Percentiles rank a stretch among this genome's conserved stretches.
Evolutionary conservation across 2,888 invertebrate species (phyloP).

Genomic region (Drosophila lutescens): DNA sequence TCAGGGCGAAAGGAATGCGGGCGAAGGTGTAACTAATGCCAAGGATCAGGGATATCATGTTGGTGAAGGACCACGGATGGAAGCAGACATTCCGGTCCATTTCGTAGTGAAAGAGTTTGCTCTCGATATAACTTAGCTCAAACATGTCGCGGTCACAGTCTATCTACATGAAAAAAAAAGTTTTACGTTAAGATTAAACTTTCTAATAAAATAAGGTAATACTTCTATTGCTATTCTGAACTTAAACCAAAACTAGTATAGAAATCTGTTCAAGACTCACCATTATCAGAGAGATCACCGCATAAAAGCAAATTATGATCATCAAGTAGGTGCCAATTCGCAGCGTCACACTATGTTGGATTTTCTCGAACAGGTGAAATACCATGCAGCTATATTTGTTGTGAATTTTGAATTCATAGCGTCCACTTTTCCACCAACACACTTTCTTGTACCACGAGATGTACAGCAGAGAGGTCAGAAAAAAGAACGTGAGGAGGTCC

Average conservation of each 20-base stretch:
- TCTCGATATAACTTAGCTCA: conserved; percentile 39
- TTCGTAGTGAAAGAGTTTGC: conserved; percentile 51
- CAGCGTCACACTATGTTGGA: neutral
- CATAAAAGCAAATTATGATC: neutral
- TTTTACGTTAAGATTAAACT: too few relatives aligned
- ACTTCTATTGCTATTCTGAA: too few relatives aligned
- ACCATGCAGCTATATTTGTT: neutral
- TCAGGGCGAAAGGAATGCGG: conserved; percentile 92
- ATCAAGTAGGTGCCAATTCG: neutral
- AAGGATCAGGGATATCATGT: conserved; percentile 84
- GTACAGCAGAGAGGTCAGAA: neutral
- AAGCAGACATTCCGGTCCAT: conserved; percentile 61
- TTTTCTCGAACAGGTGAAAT: neutral
- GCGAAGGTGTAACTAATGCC: conserved; percentile 92
- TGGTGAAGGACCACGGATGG: conserved; percentile 62
- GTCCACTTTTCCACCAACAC: neutral
- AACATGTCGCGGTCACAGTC: conserved; percentile 39
- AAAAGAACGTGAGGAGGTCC: neutral
- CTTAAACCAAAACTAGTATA: neutral
- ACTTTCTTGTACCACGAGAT: neutral
- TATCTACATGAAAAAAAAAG: neutral
- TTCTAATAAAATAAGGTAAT: too few relatives aligned
- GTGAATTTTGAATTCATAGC: neutral
- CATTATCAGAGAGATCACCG: neutral
- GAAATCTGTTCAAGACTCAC: neutral